These are phyloP conservation scores for Euphonia xanthogaster DNA, from an alignment of 2,797 vertebrate genomes.

Conservation along the genomic window DNA sequence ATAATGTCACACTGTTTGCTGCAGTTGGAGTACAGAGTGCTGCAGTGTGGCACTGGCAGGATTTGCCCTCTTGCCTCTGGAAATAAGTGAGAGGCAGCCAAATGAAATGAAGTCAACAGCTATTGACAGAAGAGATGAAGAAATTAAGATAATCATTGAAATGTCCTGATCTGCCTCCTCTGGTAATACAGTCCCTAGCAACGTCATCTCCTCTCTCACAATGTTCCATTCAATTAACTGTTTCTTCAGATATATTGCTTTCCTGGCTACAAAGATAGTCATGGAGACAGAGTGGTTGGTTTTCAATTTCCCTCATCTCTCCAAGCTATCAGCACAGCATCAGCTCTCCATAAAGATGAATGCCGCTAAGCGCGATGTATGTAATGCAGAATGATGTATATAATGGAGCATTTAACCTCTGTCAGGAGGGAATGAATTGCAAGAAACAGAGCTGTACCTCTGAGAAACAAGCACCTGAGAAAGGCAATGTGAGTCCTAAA, in stretches of 20 bases:
- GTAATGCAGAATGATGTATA: neutral
- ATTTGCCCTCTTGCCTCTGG: neutral
- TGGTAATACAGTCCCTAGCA: neutral
- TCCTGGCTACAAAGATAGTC: neutral
- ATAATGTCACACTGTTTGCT: neutral
- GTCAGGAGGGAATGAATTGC: neutral
- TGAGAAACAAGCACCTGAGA: neutral
- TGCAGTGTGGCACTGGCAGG: neutral
- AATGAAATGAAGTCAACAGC: neutral
- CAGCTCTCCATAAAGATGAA: neutral
- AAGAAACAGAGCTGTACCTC: neutral
- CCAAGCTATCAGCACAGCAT: neutral
- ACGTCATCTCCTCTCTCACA: neutral
- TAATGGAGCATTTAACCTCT: neutral
- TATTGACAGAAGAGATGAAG: constrained; percentile 13
- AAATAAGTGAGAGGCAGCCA: constrained; percentile 10
- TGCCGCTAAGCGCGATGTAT: neutral
- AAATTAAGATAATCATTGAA: constrained; percentile 4
- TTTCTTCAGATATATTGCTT: constrained; percentile 4
- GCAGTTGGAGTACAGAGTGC: neutral
- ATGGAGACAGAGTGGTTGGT: neutral
- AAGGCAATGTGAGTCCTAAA: neutral
- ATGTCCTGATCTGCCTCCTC: neutral
- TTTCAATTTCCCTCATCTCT: neutral
- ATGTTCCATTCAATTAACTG: neutral